phyloP scores from a whole-genome alignment of 2,797 vertebrate species.

The Mus caroli region DNA sequence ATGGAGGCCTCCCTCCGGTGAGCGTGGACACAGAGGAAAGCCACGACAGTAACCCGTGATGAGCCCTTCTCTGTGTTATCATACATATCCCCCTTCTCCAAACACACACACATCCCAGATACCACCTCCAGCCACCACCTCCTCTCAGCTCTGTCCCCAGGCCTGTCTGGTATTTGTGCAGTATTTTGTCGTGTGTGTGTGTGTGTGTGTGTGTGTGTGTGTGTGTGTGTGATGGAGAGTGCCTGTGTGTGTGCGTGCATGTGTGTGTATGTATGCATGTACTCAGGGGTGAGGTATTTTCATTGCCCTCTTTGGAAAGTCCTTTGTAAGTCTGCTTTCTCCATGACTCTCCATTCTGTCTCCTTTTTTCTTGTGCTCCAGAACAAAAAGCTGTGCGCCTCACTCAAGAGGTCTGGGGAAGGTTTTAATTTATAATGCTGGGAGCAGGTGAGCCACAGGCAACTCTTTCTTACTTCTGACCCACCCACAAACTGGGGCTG shows the following conservation, averaged over 20 bases:
- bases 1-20: conserved; percentile 96
- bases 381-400: conserved; percentile 81
- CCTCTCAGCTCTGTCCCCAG: conserved; percentile 73
- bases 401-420: conserved; percentile 63
- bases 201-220: rapidly evolving
- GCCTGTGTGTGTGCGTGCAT: rapidly evolving
- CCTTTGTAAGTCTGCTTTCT: conserved; percentile 74
- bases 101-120: conserved; percentile 49
- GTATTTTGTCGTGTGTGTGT: conserved; percentile 53
- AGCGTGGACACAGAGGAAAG: conserved; percentile 89
- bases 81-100: conserved; percentile 38
- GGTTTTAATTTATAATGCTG: conserved; percentile 72
- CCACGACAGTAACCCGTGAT: conserved; percentile 96
- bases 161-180: conserved; percentile 85
- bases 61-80: conserved; percentile 23
- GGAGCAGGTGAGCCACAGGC: conserved; percentile 64
- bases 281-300: conserved; percentile 68
- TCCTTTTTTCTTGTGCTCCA: conserved; percentile 82
- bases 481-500: neutral
- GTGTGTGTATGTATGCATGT: rapidly evolving
- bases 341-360: conserved; percentile 83
- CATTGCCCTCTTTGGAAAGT: conserved; percentile 78
- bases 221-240: neutral
- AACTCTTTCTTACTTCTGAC: conserved; percentile 63
- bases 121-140: conserved; percentile 77